phyloP scores from a whole-genome alignment of 1,140 invertebrate species.

The Amyelois transitella region DNA sequence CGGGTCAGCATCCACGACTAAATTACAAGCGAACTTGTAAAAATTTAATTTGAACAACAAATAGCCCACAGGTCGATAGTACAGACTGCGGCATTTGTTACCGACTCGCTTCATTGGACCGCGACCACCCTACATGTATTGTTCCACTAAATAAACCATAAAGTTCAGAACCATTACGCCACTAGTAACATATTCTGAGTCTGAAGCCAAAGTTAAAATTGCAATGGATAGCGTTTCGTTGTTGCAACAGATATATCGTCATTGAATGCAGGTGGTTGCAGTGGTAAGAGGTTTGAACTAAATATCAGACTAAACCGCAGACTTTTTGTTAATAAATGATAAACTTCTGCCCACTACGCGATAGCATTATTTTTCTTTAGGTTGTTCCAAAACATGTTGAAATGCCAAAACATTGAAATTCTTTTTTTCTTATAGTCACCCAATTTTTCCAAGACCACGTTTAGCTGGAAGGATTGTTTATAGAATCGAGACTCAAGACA shows the following conservation, averaged over 20 bases:
- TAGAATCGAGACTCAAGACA: too few relatives aligned
- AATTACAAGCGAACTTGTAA: neutral
- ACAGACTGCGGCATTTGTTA: neutral
- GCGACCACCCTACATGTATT: neutral
- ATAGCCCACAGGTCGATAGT: neutral
- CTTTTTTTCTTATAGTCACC: too few relatives aligned
- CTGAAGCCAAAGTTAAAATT: neutral
- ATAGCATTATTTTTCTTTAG: too few relatives aligned
- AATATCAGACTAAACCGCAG: too few relatives aligned
- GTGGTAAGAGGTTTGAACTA: neutral
- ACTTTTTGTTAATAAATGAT: neutral
- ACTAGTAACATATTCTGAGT: neutral
- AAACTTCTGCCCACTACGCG: too few relatives aligned
- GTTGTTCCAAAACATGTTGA: too few relatives aligned
- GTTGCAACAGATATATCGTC: neutral
- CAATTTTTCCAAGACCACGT: too few relatives aligned
- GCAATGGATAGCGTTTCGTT: neutral
- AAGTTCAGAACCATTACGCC: neutral
- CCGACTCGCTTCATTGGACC: slow-evolving; percentile 1
- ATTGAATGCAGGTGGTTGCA: neutral
- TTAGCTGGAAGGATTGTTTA: too few relatives aligned
- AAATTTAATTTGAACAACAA: neutral
- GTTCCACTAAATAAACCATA: neutral
- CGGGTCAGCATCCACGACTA: neutral
- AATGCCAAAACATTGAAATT: too few relatives aligned